phyloP scores from a whole-genome alignment of 2,888 invertebrate species.

The Drosophila neutralis region DNA sequence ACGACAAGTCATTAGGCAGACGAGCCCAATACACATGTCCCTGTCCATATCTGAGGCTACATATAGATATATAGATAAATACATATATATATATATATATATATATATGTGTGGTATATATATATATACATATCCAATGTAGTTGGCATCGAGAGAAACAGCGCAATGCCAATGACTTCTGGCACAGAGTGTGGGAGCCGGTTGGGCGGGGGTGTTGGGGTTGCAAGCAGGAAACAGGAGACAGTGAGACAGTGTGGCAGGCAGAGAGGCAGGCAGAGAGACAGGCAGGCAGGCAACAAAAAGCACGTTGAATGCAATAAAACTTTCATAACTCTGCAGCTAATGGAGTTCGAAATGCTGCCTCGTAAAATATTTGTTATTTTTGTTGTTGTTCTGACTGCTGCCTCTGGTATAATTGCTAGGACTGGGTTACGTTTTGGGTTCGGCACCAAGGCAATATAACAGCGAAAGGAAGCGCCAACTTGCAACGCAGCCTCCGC shows the following conservation, averaged over 20 bases:
- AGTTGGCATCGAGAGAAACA: slow-evolving; percentile 21
- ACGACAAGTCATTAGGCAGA: slow-evolving; percentile 62
- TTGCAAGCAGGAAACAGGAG: slow-evolving; percentile 27
- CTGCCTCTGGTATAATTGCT: slow-evolving; percentile 68
- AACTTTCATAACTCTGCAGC: slow-evolving; percentile 78
- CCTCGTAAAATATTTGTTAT: slow-evolving; percentile 74
- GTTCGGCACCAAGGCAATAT: slow-evolving; percentile 30
- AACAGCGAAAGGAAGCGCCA: slow-evolving; percentile 79
- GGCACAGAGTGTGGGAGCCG: slow-evolving; percentile 9
- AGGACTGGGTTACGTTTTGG: slow-evolving; percentile 57
- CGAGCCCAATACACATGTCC: slow-evolving; percentile 54
- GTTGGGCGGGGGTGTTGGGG: slow-evolving; percentile 1
- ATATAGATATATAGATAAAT: slow-evolving; percentile 35
- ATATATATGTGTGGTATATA: slow-evolving; percentile 27
- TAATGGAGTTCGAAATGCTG: slow-evolving; percentile 79
- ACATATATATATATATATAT: slow-evolving; percentile 30
- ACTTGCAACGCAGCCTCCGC: slow-evolving; percentile 48
- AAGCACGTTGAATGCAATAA: slow-evolving; percentile 73
- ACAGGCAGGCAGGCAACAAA: slow-evolving; percentile 27
- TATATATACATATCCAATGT: slow-evolving; percentile 25
- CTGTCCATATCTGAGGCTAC: slow-evolving; percentile 40
- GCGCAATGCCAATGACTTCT: slow-evolving; percentile 72
- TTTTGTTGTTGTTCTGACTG: slow-evolving; percentile 15
- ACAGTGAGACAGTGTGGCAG: slow-evolving; percentile 23
- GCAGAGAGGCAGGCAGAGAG: slow-evolving; percentile 11